These are phyloP conservation scores for Lagorchestes hirsutus DNA, from an alignment of 2,797 vertebrate species.

Conservation along the genomic window DNA sequence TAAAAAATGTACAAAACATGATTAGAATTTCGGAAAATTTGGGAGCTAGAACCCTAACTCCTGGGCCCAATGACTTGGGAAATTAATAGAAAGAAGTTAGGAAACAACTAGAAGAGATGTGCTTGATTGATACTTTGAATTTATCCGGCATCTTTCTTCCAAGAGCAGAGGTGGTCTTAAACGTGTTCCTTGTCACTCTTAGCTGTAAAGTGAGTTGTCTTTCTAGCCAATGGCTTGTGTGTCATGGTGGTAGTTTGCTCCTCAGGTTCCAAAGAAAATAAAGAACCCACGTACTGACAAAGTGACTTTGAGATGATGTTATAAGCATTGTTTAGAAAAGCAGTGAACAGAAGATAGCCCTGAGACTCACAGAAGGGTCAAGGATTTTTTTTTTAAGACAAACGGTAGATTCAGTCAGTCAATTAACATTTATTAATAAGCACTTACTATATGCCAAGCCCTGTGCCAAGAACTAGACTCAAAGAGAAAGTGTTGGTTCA, in stretches of 20 bases:
- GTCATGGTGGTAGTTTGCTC: background rate
- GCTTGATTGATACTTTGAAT: background rate
- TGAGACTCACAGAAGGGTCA: background rate
- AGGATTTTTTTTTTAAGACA: background rate
- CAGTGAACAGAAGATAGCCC: background rate
- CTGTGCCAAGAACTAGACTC: background rate
- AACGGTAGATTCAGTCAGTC: background rate
- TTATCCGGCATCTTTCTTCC: constrained; percentile 23
- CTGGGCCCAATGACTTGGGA: background rate
- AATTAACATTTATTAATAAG: background rate
- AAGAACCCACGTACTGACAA: background rate
- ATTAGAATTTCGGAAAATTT: background rate
- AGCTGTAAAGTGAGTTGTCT: background rate
- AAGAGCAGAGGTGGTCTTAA: constrained; percentile 29
- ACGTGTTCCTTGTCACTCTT: background rate
- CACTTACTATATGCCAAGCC: background rate
- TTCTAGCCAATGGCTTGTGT: background rate
- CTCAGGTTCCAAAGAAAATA: background rate
- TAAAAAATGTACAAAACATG: background rate
- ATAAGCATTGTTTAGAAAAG: background rate
- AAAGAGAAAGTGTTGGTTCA: background rate
- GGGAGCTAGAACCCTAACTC: background rate
- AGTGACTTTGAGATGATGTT: background rate
- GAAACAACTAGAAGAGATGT: background rate
- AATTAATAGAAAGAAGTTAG: background rate